These are phyloP conservation scores for Bovichtus variegatus DNA, from an alignment of 2,797 vertebrate genomes.

Conservation along the genomic window DNA sequence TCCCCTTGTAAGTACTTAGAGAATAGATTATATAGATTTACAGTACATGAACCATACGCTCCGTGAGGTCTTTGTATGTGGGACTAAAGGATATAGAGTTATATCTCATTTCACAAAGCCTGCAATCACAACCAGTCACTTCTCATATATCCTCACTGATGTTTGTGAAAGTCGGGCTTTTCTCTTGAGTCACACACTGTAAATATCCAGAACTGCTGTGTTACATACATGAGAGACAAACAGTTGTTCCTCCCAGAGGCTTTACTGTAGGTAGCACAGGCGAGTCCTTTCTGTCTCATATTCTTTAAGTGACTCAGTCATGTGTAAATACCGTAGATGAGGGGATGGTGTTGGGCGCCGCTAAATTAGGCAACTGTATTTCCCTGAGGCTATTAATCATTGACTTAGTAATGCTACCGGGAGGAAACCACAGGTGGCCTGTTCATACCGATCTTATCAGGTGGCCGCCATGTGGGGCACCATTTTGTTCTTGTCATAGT, in stretches of 20 bases:
- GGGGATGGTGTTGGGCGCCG: conserved; percentile 4
- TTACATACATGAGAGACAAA: neutral
- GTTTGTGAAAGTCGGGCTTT: neutral
- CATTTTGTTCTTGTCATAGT: neutral
- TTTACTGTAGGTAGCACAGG: neutral
- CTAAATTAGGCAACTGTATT: conserved; percentile 23
- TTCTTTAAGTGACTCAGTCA: conserved; percentile 28
- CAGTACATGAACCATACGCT: conserved; percentile 10
- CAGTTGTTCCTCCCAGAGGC: conserved; percentile 1
- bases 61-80: conserved; percentile 12
- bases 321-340: conserved; percentile 42
- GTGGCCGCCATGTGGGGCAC: accelerated
- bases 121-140: conserved; percentile 9
- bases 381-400: neutral
- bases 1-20: neutral
- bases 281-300: neutral
- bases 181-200: conserved; percentile 30
- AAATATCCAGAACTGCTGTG: neutral
- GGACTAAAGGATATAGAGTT: conserved; percentile 14
- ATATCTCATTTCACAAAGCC: conserved; percentile 13
- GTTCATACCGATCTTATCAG: neutral
- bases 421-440: neutral
- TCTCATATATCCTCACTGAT: neutral
- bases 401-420: neutral
- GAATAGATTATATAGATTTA: neutral